These are phyloP conservation scores for Drosophila quasianomalipes DNA, from an alignment of 2,888 invertebrate genomes.

Conservation along the genomic window DNA sequence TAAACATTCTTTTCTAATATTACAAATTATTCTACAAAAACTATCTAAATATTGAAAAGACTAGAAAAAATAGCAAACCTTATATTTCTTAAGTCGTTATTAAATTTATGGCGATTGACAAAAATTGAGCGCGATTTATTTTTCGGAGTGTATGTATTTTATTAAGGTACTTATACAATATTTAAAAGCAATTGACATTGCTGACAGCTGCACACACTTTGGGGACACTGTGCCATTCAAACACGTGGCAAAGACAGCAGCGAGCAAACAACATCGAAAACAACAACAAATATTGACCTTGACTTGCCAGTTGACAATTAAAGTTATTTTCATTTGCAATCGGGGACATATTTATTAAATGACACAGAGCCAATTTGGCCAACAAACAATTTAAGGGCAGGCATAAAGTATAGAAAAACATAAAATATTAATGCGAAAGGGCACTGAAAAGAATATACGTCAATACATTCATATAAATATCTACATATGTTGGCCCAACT, in stretches of 20 bases:
- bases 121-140: not conserved
- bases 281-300: conserved; percentile 53
- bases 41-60: not conserved
- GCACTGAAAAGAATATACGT: not conserved
- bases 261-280: conserved; percentile 17
- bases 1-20: not conserved
- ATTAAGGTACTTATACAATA: conserved; percentile 33
- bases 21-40: not conserved
- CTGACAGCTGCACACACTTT: conserved; percentile 61
- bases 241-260: conserved; percentile 38
- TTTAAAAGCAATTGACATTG: conserved; percentile 58
- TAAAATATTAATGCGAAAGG: conserved; percentile 8
- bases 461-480: not conserved
- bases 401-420: conserved; percentile 28
- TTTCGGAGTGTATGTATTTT: not conserved
- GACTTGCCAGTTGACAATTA: conserved; percentile 67
- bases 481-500: not conserved
- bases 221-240: conserved; percentile 51
- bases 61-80: not conserved
- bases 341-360: conserved; percentile 56
- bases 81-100: not conserved
- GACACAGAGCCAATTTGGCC: conserved; percentile 25
- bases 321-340: conserved; percentile 69
- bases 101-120: not conserved
- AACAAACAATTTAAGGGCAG: conserved; percentile 7